Evolutionary conservation across 2,888 invertebrate species (phyloP), one percentile per base, ranked within the genome.

Genomic region (Drosophila monieri): DNA sequence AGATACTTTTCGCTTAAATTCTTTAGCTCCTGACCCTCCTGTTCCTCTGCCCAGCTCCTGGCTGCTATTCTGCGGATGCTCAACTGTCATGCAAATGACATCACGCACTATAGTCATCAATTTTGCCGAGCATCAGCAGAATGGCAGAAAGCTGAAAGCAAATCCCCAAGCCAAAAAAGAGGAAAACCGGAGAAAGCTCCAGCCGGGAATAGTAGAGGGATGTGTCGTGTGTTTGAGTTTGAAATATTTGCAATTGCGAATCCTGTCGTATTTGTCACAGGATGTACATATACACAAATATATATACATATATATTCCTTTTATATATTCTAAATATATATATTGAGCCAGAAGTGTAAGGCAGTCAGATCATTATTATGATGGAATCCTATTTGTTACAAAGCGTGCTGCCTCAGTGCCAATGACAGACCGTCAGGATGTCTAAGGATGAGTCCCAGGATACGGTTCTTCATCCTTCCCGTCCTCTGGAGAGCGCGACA

Each of bases 361-460:
- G 21, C 21, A 32, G 51, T 18, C 23, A n/a, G 15, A 18, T 80
- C 84, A 85, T 88, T 87, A 88, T 88, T 87, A 86, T 88, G 87
- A 88, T 88, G 88, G 87, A 88, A 88, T 87, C 86, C 87, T 87
- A 86, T 88, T 87, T 88, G 87, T 88, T 68, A 87, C 85, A 86
- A 83, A 69, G 67, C 80, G 70, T 83, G 64, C 48, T 44, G 53
- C 54, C 65, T 69, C 77, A 79, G 77, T 84, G 80, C 74, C 79
- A 84, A 76, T 78, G 83, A 79, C 85, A 84, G 83, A 35, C 41
- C 54, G 61, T 52, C 58, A 60, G 49, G 41, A 52, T 37, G 52
- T 70, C 39, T 32, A 49, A 48, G 61, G 56, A 44, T 61, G 69
- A 49, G 67, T 60, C 15, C 47, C 51, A 59, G 66, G 65, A 66